Evolutionary conservation across 92 coral and sea anemone genomes (phyloP).

Genomic region (Porites lobata): DNA sequence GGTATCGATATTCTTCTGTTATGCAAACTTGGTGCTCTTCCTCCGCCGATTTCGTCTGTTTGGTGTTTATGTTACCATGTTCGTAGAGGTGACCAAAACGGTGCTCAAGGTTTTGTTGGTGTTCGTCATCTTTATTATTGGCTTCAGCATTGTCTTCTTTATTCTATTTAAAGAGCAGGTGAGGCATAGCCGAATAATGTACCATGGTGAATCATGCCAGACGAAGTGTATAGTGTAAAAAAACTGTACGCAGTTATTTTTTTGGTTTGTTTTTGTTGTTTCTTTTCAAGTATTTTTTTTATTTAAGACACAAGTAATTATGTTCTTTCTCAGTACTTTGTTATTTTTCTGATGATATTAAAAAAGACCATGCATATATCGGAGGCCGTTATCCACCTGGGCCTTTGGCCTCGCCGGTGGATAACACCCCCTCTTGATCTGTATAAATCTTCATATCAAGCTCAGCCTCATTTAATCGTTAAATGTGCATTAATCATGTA

Average conservation of each 20-base stretch:
- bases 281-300: no score
- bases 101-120: conserved; percentile 67
- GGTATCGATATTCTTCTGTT: conserved; percentile 72
- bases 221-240: background rate
- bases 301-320: background rate
- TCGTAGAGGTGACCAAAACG: conserved; percentile 79
- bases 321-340: background rate
- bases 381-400: no score
- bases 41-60: conserved; percentile 72
- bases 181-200: background rate
- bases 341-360: no score
- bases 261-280: background rate
- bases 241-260: background rate
- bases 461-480: background rate
- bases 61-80: conserved; percentile 89
- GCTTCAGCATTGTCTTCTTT: conserved; percentile 83
- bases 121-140: conserved; percentile 71
- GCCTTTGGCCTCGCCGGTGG: no score
- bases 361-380: no score
- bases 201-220: background rate
- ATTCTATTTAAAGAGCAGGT: conserved; percentile 89
- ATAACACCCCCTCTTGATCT: no score
- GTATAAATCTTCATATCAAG: no score
- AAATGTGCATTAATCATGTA: background rate
- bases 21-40: conserved; percentile 77